Base-by-base conservation (phyloP, 2,888 invertebrate species). In the Apoderus coryli region DNA sequence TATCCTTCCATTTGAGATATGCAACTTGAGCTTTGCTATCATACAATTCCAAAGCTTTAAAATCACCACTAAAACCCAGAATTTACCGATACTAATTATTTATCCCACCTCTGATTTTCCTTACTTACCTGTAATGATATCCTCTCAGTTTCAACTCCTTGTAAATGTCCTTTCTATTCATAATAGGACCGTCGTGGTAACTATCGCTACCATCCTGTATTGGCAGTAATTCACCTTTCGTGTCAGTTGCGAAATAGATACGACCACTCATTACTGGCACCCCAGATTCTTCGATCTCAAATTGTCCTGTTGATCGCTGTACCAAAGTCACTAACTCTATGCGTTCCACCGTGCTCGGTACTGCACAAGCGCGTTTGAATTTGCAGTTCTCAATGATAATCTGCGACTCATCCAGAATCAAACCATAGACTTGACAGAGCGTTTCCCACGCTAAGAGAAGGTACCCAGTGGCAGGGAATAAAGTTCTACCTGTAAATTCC, bases 131-230 rank as follows among this genome's bases (percentile, higher is more conserved):
- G 30, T 54, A 53, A 32, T 49, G 73, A 47, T 79, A 80, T 7
- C 80, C 79, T 40, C 78, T 61, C 0, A 80, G 59, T 39, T 70
- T 62, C 15, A 80, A 49, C 45, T 76, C 75, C 42, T 73, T 73
- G 25, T 75, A 75, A 48, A 75, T 67, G 52, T 74, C 75, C 41
- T 66, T 69, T 3, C 64, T 62, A 10, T 9, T 14, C 26, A 39
- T 22, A 10, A 13, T 10, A n/a, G 31, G 30, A 9, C 22, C 16
- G 7, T 14, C 13, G n/a, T n/a, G n/a, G n/a, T n/a, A n/a, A n/a
- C 12, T 16, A 13, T 27, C 31, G n/a, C 13, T 19, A 25, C 61
- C 59, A 22, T 60, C 45, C 30, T 59, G 57, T 2, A 15, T 14
- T 4, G 24, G 13, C 5, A 22, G 6, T 3, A 16, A 26, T 10